These are phyloP conservation scores for Pissodes strobi DNA, from an alignment of 1,140 invertebrate species.

Conservation along the genomic window DNA sequence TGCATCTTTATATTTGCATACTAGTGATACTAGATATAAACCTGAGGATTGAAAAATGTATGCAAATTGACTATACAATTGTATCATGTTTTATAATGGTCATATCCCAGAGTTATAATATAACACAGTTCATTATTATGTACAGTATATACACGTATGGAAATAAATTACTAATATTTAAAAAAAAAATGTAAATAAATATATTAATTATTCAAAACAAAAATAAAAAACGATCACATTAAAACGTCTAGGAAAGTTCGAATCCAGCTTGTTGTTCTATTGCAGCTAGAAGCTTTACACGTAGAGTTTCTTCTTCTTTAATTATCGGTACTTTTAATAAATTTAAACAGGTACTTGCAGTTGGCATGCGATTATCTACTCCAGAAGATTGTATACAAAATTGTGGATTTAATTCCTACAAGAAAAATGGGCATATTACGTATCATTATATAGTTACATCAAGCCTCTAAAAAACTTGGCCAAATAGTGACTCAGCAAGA, in stretches of 20 bases:
- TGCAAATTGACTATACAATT: too few relatives aligned
- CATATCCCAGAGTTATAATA: too few relatives aligned
- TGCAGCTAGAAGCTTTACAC: conserved; percentile 87
- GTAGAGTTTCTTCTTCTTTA: conserved; percentile 74
- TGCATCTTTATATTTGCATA: too few relatives aligned
- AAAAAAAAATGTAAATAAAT: neutral
- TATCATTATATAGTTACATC: too few relatives aligned
- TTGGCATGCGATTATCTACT: conserved; percentile 84
- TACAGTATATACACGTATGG: neutral
- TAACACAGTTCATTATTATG: neutral
- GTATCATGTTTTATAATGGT: too few relatives aligned
- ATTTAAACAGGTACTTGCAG: conserved; percentile 97
- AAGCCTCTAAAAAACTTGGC: too few relatives aligned
- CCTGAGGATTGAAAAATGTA: too few relatives aligned
- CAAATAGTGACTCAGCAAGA: too few relatives aligned
- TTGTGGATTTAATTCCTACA: conserved; percentile 87
- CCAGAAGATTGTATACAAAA: conserved; percentile 94
- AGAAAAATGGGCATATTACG: too few relatives aligned
- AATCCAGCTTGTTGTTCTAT: conserved; percentile 95
- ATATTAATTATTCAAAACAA: neutral
- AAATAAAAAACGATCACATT: conserved; percentile 3
- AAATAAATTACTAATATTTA: neutral
- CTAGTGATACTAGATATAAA: too few relatives aligned
- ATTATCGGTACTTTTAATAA: conserved; percentile 94
- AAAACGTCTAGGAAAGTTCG: conserved; percentile 79